Evolutionary conservation across 2,113 vertebrate species (phyloP), one percentile per base, ranked within the genome.

Genomic region (Hoplias malabaricus): DNA sequence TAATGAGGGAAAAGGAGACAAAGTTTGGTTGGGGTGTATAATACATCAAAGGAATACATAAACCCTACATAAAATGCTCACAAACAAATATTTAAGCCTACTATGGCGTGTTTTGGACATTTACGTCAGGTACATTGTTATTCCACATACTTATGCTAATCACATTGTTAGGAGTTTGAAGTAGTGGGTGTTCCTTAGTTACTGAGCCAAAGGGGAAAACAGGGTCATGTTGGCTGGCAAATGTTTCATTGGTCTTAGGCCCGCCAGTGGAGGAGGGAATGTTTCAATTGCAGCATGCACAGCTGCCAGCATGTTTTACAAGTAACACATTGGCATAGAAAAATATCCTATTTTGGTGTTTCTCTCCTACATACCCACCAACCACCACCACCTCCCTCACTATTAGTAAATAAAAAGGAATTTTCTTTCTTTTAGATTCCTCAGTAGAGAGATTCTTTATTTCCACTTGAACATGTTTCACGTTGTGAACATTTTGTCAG

Each of bases 291-390:
- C 57, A 85, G 84, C 81, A 81, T 88, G 85, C 89, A 88, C 82
- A 92, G n/a, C n/a, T n/a, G 82, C 82, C 81, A 89, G 86, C 88
- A 80, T 87, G 86, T 87, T 90, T 82, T 90, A 86, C 88, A 93
- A 85, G 92, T 79, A 86, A 75, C 71, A 82, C 76, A 42, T 79
- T 90, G 87, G 86, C 86, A 86, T 84, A 84, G 80, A 89, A 89
- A 80, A 85, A 81, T 82, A 83, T 83, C 77, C 81, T 77, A 90
- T 91, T 80, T 88, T 84, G 86, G 85, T 87, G 80, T 91, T 91
- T 87, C 89, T 88, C 80, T 80, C 59, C 63, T 79, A 85, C 63
- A 75, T 80, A 53, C 75, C 76, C 85, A 82, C 81, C 81, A 69
- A 72, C 50, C 66, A 50, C 69, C 42, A 73, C 54, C 81, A 84